Conservation (phyloP, 2,888 invertebrate species). For the Ceramica pisi region DNA sequence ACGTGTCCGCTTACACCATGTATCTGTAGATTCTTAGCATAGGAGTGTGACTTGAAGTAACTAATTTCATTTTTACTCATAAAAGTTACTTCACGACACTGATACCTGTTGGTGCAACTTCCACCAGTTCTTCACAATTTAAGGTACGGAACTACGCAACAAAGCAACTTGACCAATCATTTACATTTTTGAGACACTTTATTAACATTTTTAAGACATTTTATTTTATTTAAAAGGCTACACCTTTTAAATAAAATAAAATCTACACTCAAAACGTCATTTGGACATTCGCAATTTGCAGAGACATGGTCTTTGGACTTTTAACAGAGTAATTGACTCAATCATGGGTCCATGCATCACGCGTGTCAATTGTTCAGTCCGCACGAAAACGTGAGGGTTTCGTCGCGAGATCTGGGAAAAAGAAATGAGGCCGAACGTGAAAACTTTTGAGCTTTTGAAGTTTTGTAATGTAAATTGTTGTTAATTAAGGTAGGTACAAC, state of each 20-base stretch:
- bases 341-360: constrained; percentile 58
- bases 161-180: constrained; percentile 8
- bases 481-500: no score
- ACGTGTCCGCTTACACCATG: no score
- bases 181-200: not conserved
- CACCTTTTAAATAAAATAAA: no score
- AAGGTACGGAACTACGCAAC: not conserved
- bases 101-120: not conserved
- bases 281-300: constrained; percentile 43
- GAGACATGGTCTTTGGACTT: constrained; percentile 51
- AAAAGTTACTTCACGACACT: not conserved
- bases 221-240: no score
- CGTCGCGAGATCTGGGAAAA: constrained; percentile 39
- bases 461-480: not conserved
- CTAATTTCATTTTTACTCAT: no score
- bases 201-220: no score
- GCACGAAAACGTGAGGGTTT: constrained; percentile 69
- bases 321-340: constrained; percentile 62
- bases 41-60: not conserved
- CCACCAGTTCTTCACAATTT: not conserved
- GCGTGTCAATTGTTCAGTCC: constrained; percentile 63
- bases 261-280: constrained; percentile 23
- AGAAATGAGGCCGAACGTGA: constrained; percentile 57
- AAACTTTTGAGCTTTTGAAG: constrained; percentile 39
- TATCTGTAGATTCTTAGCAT: no score